Evolutionary conservation across 2,888 invertebrate genomes (phyloP), one percentile per base, ranked within the genome.

Genomic region (Mongoloraphidia duomilia): DNA sequence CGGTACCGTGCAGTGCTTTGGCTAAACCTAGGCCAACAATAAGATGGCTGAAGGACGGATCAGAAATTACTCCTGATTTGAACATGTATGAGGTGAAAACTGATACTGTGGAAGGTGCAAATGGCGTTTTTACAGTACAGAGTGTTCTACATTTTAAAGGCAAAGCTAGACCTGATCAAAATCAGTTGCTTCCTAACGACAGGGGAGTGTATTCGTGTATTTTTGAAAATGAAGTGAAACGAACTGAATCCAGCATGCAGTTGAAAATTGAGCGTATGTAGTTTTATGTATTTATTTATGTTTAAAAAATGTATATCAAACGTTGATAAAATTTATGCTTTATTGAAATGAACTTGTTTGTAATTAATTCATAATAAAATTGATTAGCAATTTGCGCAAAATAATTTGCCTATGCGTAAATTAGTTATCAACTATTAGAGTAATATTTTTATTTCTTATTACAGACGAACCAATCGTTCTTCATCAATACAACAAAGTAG

Each of bases 171-270:
- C 82, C 88, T 1, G 79, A 79, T 55, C 75, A 74, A 33, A 87
- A 86, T 65, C 81, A 87, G 63, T 69, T 90, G 49, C 70, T 88
- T 46, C 88, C 92, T 0, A 80, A 80, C 40, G 93, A 93, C 65
- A 76, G 91, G 46, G 93, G 93, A 43, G 78, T 84, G 46, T 94
- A 91, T 66, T 81, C 86, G 3, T 93, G 93, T 64, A 77, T 83
- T 43, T 91, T 91, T 62, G 84, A 86, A 64, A 93, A 93, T 63
- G 90, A 90, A 68, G 90, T 92, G 12, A 87, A 86, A 65, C 82
- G 80, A 61, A 82, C 85, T 44, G 90, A 90, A 63, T 88, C 89
- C 9, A 84, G 84, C 54, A 91, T 92, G 88, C 87, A 88, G 67
- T 73, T 94, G 49, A 79, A 89, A 62, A 89, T 93, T 60, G 90